phyloP scores from a whole-genome alignment of 2,797 vertebrate genomes.

The Spinus pinus region DNA sequence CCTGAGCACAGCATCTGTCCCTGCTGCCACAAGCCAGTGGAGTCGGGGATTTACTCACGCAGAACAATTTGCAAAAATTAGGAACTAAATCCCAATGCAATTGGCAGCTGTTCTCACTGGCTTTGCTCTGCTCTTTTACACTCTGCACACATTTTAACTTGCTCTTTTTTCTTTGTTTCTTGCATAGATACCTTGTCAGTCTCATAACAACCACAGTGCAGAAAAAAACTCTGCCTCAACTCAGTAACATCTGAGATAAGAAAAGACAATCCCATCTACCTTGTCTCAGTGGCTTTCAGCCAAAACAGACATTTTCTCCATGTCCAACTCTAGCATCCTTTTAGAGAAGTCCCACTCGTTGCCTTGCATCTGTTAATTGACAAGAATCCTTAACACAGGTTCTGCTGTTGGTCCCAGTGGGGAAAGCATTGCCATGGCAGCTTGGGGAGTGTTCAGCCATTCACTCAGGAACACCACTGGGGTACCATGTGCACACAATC shows the following conservation, averaged over 20 bases:
- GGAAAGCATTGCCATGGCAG: rapidly evolving
- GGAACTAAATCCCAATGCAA: background rate
- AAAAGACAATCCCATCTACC: background rate
- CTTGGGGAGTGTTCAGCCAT: rapidly evolving
- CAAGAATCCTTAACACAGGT: background rate
- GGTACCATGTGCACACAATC: rapidly evolving
- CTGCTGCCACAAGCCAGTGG: rapidly evolving
- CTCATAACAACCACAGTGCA: rapidly evolving
- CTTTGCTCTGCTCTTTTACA: background rate
- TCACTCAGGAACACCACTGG: background rate
- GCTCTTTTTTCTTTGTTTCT: background rate
- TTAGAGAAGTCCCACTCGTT: rapidly evolving
- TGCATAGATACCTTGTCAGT: rapidly evolving
- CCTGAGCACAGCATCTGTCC: background rate
- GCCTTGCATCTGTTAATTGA: background rate
- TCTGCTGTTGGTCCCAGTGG: background rate
- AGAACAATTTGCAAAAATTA: background rate
- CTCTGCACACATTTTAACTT: background rate
- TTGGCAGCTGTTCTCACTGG: rapidly evolving
- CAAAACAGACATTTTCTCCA: background rate
- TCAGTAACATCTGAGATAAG: rapidly evolving
- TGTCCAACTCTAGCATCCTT: background rate
- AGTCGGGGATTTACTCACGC: background rate
- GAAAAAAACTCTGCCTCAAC: rapidly evolving
- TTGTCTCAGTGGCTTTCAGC: background rate